phyloP scores from a whole-genome alignment of 2,113 vertebrate genomes.

The Cyprinodon tularosa region DNA sequence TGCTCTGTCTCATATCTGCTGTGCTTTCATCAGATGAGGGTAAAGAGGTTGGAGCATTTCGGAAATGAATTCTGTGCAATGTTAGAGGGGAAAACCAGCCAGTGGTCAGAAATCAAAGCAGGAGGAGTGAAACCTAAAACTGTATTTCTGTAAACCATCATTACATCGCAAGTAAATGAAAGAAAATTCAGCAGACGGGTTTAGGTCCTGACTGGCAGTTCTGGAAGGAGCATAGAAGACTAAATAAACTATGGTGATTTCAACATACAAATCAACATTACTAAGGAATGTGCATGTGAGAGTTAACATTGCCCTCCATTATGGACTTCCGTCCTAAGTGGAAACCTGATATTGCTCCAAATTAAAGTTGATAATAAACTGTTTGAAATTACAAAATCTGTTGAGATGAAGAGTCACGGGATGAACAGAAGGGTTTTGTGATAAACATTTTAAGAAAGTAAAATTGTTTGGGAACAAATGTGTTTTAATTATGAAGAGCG shows the following conservation, averaged over 20 bases:
- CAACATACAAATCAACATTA: slow-evolving; percentile 53
- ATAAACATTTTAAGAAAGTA: slow-evolving; percentile 58
- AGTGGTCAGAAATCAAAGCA: slow-evolving; percentile 71
- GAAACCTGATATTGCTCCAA: slow-evolving; percentile 32
- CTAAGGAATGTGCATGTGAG: background rate
- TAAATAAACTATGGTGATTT: slow-evolving; percentile 77
- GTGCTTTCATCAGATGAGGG: slow-evolving; percentile 73
- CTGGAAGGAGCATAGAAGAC: slow-evolving; percentile 38
- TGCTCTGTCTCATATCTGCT: slow-evolving; percentile 74
- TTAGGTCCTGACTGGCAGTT: slow-evolving; percentile 62
- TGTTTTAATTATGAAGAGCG: background rate
- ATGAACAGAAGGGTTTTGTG: slow-evolving; percentile 71
- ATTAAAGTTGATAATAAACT: slow-evolving; percentile 40
- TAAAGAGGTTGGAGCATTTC: slow-evolving; percentile 57
- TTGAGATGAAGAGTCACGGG: background rate
- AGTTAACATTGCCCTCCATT: slow-evolving; percentile 19
- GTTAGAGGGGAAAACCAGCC: slow-evolving; percentile 63
- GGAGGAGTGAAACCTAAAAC: slow-evolving; percentile 73
- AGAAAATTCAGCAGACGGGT: slow-evolving; percentile 37
- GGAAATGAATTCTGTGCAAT: slow-evolving; percentile 69
- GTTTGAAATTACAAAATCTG: slow-evolving; percentile 15
- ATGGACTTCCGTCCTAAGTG: slow-evolving; percentile 36
- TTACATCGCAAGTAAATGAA: slow-evolving; percentile 58
- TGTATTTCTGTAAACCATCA: slow-evolving; percentile 75
- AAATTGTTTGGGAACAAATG: background rate